Base-by-base conservation (phyloP, 2,797 vertebrate genomes). In the Xiphorhynchus erythropygius region DNA sequence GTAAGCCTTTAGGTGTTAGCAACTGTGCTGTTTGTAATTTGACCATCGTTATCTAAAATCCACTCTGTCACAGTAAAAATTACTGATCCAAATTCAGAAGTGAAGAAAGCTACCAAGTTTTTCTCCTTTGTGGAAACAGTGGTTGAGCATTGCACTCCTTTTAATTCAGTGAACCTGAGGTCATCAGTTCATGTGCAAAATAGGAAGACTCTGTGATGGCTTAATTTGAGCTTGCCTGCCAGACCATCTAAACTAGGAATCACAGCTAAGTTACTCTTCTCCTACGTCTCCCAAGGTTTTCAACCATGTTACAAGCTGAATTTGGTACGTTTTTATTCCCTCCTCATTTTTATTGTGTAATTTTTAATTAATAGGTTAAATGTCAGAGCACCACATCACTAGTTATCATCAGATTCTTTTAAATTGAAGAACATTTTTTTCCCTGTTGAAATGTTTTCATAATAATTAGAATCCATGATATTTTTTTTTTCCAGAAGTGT, bases 271-370 rank as follows among this genome's bases (percentile, higher is more conserved):
- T 55, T 22, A 55, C 17, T 11, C 18, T 83, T 85, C 14, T 80
- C 24, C 35, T 56, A 30, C 12, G 10, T 23, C 22, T 67, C 6
- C 27, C 37, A 53, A 80, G 16, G 11, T 63, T 76, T 73, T 85
- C 28, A 69, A 28, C 21, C 33, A 49, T 3, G 1, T 37, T 63
- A 11, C 37, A 82, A 80, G 16, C 13, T 59, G 68, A 68, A 49
- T 5, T 59, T 0, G 0, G 4, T n/a, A 53, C 5, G 17, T 71
- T 63, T 77, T 9, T 70, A 52, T 37, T 63, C 6, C 6, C 19
- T 50, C 32, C 3, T 77, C 11, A 46, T 23, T 91, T 85, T 81
- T 68, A n/a, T 55, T 7, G 18, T 2, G 2, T 52, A 8, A 44
- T 87, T 85, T 93, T 82, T 70, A 91, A 46, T 49, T 70, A 41